A percentile compares a stretch with the other conserved stretches of the same genome.
phyloP scores from a whole-genome alignment of 2,888 invertebrate species.

The Meloe dianella region DNA sequence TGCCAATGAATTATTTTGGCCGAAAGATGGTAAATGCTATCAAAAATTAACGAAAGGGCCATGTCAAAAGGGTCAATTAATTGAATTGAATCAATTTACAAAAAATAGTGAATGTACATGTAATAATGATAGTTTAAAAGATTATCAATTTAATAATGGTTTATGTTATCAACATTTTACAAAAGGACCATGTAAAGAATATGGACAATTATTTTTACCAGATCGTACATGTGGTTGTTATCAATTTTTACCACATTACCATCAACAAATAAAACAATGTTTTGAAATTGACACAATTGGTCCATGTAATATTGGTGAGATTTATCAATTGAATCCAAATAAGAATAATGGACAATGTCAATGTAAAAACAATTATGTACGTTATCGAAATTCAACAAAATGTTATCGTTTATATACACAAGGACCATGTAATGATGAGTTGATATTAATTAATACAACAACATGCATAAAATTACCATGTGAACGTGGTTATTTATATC shows the following conservation, averaged over 20 bases:
- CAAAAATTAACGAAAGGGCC: constrained; percentile 74
- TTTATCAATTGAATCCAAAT: constrained; percentile 65
- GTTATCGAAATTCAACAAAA: constrained; percentile 66
- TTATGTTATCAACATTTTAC: constrained; percentile 83
- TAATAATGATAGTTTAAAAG: constrained; percentile 57
- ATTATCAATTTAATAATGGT: constrained; percentile 59
- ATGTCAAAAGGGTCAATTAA: constrained; percentile 75
- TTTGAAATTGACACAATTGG: constrained; percentile 79
- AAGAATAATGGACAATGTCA: constrained; percentile 66
- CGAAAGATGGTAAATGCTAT: constrained; percentile 78
- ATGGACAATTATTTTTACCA: constrained; percentile 79
- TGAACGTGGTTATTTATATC: constrained; percentile 75
- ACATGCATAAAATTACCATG: constrained; percentile 76
- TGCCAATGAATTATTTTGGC: constrained; percentile 76
- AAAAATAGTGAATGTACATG: constrained; percentile 71
- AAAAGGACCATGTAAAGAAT: constrained; percentile 77
- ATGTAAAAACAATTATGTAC: constrained; percentile 73
- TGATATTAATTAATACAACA: constrained; percentile 74
- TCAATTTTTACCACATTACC: constrained; percentile 74
- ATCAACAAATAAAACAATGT: constrained; percentile 71
- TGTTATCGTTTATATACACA: constrained; percentile 82
- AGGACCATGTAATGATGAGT: constrained; percentile 74
- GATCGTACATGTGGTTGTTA: constrained; percentile 77
- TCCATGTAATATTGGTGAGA: constrained; percentile 77
- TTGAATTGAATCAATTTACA: constrained; percentile 64